These are phyloP conservation scores for Nesospiza acunhae DNA, from an alignment of 2,113 vertebrate genomes.

Conservation along the genomic window DNA sequence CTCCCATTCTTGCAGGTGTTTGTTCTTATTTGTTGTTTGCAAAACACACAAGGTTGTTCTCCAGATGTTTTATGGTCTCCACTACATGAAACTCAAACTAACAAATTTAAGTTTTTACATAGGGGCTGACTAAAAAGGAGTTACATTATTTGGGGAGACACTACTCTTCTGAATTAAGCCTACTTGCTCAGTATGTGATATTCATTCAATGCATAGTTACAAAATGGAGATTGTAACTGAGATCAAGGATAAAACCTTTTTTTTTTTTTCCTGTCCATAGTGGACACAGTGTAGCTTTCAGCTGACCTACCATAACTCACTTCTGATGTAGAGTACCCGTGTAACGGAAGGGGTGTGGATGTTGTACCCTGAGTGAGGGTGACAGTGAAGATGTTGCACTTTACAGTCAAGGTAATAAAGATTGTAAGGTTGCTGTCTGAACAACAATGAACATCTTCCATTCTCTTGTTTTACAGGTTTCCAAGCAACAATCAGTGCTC, in stretches of 20 bases:
- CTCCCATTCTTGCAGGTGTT: not conserved
- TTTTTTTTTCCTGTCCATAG: not conserved
- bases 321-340: not conserved
- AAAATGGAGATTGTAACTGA: not conserved
- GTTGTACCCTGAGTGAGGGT: not conserved
- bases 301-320: not conserved
- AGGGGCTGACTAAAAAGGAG: not conserved
- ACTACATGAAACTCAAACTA: not conserved
- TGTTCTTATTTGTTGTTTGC: not conserved
- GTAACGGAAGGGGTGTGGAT: not conserved
- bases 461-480: conserved; percentile 83
- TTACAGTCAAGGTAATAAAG: not conserved
- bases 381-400: not conserved
- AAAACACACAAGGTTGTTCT: not conserved
- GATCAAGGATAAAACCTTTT: not conserved
- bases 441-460: not conserved
- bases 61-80: not conserved
- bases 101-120: not conserved
- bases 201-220: not conserved
- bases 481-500: conserved; percentile 99
- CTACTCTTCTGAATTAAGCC: not conserved
- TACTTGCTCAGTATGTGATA: not conserved
- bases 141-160: not conserved
- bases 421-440: not conserved
- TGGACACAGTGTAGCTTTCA: not conserved